A percentile compares a stretch with the other conserved stretches of the same genome.
phyloP scores from a whole-genome alignment of 2,797 vertebrate genomes.

The Pseudochirops cupreus region DNA sequence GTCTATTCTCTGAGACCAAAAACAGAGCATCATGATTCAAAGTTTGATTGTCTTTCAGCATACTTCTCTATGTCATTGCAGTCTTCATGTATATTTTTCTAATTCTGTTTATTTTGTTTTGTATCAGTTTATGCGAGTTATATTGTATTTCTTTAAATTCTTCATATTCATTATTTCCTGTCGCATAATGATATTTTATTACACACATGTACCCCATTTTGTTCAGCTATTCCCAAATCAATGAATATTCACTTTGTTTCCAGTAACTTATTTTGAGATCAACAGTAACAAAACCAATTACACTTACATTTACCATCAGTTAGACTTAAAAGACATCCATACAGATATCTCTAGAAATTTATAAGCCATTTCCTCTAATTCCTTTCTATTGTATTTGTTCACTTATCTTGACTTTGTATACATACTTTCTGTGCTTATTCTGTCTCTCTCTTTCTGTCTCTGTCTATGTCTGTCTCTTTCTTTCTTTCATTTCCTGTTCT shows the following conservation, averaged over 20 bases:
- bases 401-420: background rate
- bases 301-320: background rate
- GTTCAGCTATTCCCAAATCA: background rate
- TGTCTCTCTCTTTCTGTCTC: background rate
- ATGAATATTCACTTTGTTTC: background rate
- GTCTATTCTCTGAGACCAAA: background rate
- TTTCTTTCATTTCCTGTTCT: background rate
- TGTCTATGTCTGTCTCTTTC: too few species aligned
- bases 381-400: background rate
- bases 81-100: background rate
- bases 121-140: background rate
- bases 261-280: background rate
- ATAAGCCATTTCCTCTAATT: background rate
- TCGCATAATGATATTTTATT: background rate
- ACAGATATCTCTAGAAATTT: background rate
- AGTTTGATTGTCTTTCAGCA: background rate
- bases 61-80: background rate
- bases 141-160: background rate
- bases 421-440: background rate
- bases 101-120: background rate
- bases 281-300: background rate
- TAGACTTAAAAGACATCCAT: background rate
- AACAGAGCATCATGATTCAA: background rate
- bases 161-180: background rate
- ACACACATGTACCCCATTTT: background rate